Evolutionary conservation across 2,888 invertebrate species (phyloP), one percentile per base, ranked within the genome.

Genomic region (Eugnorisma glareosa): DNA sequence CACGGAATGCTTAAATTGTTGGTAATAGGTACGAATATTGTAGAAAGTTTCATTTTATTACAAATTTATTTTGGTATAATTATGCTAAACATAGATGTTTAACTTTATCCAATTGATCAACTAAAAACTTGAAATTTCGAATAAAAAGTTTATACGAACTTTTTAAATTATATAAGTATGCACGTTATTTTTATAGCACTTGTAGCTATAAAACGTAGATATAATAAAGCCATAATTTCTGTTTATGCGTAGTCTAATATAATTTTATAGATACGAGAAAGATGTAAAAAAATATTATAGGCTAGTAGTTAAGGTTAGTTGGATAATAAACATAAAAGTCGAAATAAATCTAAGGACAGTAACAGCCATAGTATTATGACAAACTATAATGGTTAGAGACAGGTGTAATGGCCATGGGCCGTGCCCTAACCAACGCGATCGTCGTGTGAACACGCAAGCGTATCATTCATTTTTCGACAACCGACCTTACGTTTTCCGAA

Each of bases 31-130:
- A 35, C 28, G 70, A 63, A 77, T n/a, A 37, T 51, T 54, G 28
- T 73, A 24, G 7, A 72, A 82, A 78, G 54, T 73, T 75, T 40
- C 67, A 70, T 75, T 77, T 85, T 75, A 75, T 67, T 75, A 18
- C 21, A 77, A 63, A 75, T 70, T 51, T 64, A 7, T 78, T 82
- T 73, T 61, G 21, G 24, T 48, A 48, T 61, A 73, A 57, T 68
- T 71, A 71, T 64, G 15, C 31, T 51, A 18, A 66, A 81, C 63
- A 4, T 73, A 43, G 59, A 73, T 43, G 61, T 75, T 64, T 64
- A 67, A 86, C 77, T 86, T 84, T 81, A 66, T 68, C 24, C 48
- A 80, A 83, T 73, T 78, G 76, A 84, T 86, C 68, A 81, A 80
- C 64, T 72, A 70, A 79, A 77, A 63, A 75, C 74, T 71, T 69